Conservation (phyloP, 2,888 invertebrate species). For the Agriopis marginaria region DNA sequence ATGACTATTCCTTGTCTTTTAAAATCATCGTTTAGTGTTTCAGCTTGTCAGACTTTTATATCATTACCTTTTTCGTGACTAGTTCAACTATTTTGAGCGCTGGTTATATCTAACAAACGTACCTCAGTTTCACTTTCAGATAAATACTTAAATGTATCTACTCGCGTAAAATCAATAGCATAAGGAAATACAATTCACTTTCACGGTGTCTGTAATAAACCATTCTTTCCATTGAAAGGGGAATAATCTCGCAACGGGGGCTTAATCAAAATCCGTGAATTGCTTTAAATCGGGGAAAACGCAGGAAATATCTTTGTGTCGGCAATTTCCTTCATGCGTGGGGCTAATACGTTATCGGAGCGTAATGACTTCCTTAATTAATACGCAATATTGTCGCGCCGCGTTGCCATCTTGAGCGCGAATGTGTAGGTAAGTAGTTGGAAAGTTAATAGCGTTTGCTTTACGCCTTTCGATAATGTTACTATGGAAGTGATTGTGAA, state of each 20-base stretch:
- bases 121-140: conserved; percentile 56
- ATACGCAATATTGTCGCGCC: conserved; percentile 76
- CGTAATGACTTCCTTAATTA: conserved; percentile 86
- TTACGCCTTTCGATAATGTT: conserved; percentile 7
- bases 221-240: conserved; percentile 85
- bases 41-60: background rate
- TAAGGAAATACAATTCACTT: conserved; percentile 84
- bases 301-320: conserved; percentile 85
- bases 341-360: conserved; percentile 82
- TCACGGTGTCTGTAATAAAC: conserved; percentile 85
- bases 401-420: conserved; percentile 43
- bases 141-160: conserved; percentile 50
- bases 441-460: conserved; percentile 35
- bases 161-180: conserved; percentile 77
- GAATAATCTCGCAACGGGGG: conserved; percentile 85
- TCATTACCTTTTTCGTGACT: background rate
- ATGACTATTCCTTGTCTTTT: background rate
- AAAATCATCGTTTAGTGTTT: conserved; percentile 3
- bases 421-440: conserved; percentile 25
- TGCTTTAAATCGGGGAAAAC: conserved; percentile 86
- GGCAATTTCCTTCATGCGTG: conserved; percentile 84
- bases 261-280: conserved; percentile 86
- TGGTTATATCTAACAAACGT: conserved; percentile 25
- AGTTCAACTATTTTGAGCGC: background rate
- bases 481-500: background rate